A percentile compares a stretch with the other conserved stretches of the same genome.
phyloP scores from a whole-genome alignment of 2,113 vertebrate species.

The Neotoma lepida region DNA sequence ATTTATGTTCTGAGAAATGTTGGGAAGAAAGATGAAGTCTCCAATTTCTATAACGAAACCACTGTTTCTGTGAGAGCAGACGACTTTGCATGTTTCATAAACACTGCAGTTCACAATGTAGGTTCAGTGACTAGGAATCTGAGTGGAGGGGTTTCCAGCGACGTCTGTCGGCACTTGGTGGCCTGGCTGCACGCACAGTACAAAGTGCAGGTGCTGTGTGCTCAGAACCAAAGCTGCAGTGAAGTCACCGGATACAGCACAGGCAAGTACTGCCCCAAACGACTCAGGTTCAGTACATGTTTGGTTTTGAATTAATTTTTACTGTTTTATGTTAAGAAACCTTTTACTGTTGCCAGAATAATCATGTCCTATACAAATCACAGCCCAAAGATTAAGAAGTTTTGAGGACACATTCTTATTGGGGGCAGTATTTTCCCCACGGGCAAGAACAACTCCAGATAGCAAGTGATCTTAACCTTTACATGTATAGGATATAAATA shows the following conservation, averaged over 20 bases:
- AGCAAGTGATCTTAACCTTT: not conserved
- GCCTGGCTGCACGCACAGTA: no score
- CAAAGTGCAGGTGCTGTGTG: not conserved
- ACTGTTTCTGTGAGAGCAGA: not conserved
- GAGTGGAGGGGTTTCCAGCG: not conserved
- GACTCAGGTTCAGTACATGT: fast-evolving
- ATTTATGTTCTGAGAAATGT: not conserved
- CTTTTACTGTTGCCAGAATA: not conserved
- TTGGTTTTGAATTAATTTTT: not conserved
- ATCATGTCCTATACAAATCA: not conserved
- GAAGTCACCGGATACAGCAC: not conserved
- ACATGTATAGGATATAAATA: not conserved
- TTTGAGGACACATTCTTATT: not conserved
- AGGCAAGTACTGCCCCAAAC: not conserved
- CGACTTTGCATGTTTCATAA: no score
- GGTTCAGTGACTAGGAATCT: not conserved
- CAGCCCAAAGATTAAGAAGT: not conserved
- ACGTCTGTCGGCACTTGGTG: not conserved
- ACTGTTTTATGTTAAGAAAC: not conserved
- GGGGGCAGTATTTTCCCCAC: not conserved
- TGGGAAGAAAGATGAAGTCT: no score
- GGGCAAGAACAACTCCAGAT: not conserved
- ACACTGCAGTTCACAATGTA: not conserved
- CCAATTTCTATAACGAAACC: no score
- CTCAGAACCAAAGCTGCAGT: not conserved